Evolutionary conservation across 2,888 invertebrate species (phyloP).

Genomic region (Smittia sp.): DNA sequence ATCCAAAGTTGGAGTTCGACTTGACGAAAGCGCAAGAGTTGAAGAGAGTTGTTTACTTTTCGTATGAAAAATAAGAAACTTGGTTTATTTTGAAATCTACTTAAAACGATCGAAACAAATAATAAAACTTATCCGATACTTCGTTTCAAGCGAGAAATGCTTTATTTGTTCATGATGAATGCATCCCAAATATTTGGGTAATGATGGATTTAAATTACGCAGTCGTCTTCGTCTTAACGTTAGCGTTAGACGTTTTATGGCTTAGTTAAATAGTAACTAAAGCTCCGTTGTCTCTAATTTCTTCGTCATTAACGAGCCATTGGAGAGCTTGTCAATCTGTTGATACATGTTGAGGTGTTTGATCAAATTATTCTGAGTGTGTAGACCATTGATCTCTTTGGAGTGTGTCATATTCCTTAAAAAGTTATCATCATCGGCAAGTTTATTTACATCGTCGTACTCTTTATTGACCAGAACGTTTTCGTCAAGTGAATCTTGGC

Average conservation of each 20-base stretch:
- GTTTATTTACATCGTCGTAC: constrained; percentile 44
- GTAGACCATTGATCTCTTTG: constrained; percentile 52
- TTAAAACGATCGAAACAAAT: too few species aligned
- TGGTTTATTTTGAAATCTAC: not conserved
- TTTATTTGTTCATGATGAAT: not conserved
- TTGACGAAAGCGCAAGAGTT: not conserved
- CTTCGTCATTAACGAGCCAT: constrained; percentile 60
- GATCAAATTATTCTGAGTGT: constrained; percentile 57
- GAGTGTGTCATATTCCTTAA: constrained; percentile 22
- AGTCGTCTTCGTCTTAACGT: not conserved
- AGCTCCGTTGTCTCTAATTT: constrained; percentile 80
- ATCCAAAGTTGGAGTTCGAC: not conserved
- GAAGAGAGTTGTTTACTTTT: constrained; percentile 1
- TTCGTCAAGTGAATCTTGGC: constrained; percentile 79
- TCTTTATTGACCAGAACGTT: constrained; percentile 66
- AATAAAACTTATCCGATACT: too few species aligned
- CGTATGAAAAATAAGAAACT: not conserved
- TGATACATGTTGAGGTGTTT: constrained; percentile 68
- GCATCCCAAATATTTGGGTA: constrained; percentile 1
- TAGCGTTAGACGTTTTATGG: constrained; percentile 8
- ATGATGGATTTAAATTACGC: not conserved
- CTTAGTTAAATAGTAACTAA: constrained; percentile 48
- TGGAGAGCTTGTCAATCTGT: constrained; percentile 66
- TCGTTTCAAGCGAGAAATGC: not conserved
- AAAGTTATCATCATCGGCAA: not conserved